These are phyloP conservation scores for Caenorhabditis macrosperma DNA, from an alignment of 2,888 invertebrate species.

Conservation along the genomic window DNA sequence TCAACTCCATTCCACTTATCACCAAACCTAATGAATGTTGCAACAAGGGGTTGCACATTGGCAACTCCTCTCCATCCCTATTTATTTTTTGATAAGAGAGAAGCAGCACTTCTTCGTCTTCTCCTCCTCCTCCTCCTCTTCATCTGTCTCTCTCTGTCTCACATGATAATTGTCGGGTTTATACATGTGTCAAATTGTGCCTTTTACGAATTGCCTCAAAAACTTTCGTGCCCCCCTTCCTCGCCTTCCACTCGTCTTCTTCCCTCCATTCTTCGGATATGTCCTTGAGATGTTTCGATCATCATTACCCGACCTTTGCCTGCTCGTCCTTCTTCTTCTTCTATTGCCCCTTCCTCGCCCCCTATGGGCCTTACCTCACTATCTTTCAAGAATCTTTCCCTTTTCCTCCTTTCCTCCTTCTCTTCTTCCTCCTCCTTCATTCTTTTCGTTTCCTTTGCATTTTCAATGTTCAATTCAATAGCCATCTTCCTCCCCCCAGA, in stretches of 20 bases:
- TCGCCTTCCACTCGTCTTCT: neutral
- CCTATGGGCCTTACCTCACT: neutral
- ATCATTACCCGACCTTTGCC: slow-evolving; percentile 37
- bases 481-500: neutral
- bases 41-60: neutral
- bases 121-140: neutral
- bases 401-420: slow-evolving; percentile 13
- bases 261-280: neutral
- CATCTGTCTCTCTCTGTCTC: slow-evolving; percentile 3
- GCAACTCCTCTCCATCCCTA: neutral
- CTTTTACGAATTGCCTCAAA: slow-evolving; percentile 18
- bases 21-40: slow-evolving; percentile 30
- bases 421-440: neutral
- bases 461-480: slow-evolving; percentile 10
- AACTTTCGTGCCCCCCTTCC: neutral
- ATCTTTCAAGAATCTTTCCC: slow-evolving; percentile 21
- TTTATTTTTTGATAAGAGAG: slow-evolving; percentile 28
- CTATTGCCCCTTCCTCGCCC: neutral
- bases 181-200: slow-evolving; percentile 20
- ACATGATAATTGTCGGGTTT: slow-evolving; percentile 39
- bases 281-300: slow-evolving; percentile 46
- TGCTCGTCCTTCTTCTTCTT: slow-evolving; percentile 1
- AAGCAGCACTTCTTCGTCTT: slow-evolving; percentile 11
- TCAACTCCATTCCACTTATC: neutral
- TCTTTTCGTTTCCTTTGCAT: slow-evolving; percentile 27